phyloP scores from a whole-genome alignment of 2,888 invertebrate species.

The Imbricaverruca yamaguchii region DNA sequence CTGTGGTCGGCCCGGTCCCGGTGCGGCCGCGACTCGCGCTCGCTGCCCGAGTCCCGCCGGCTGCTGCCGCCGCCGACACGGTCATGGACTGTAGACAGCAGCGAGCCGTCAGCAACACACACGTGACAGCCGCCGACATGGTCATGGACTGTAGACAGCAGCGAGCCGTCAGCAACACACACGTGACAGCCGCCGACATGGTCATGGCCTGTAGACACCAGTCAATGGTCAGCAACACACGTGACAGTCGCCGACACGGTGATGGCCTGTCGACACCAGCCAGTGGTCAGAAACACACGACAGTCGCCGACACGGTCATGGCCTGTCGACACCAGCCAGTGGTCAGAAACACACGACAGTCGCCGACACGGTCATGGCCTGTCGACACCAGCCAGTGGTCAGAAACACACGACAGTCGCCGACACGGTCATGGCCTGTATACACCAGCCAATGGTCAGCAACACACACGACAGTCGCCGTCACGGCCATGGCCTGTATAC shows the following conservation, averaged over 20 bases:
- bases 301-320: background rate
- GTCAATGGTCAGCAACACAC: background rate
- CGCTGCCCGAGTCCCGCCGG: conserved; percentile 3
- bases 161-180: background rate
- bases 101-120: too few species aligned
- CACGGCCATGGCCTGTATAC: too few species aligned
- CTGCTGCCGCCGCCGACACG: background rate
- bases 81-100: too few species aligned
- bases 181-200: background rate
- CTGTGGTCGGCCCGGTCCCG: background rate
- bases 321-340: background rate
- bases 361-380: too few species aligned
- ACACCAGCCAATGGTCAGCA: too few species aligned
- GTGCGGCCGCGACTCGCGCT: background rate
- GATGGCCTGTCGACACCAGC: background rate
- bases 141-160: background rate
- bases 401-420: background rate
- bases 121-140: background rate
- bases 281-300: too few species aligned
- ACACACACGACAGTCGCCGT: too few species aligned
- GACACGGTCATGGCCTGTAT: too few species aligned
- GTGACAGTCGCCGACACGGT: background rate
- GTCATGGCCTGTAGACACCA: background rate
- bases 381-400: too few species aligned
- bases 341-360: too few species aligned